Conservation (phyloP, 2,888 invertebrate species). For the Orthonychiurus folsomi region DNA sequence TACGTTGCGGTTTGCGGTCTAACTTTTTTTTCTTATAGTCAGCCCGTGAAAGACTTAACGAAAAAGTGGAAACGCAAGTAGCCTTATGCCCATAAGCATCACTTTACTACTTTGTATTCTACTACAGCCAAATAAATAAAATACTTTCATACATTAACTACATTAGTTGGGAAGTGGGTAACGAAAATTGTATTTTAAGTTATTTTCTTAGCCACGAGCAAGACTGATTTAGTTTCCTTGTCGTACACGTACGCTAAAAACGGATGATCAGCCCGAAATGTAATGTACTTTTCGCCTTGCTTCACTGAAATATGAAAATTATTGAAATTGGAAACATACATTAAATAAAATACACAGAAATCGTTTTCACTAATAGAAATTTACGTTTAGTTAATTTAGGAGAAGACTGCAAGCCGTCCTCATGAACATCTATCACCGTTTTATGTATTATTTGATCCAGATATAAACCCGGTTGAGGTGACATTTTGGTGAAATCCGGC, state of each 20-base stretch:
- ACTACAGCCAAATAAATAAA: no score
- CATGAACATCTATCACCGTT: not conserved
- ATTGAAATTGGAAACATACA: not conserved
- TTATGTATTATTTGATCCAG: slow-evolving; percentile 3
- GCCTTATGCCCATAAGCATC: no score
- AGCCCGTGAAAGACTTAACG: no score
- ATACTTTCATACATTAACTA: no score
- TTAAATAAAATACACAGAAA: not conserved
- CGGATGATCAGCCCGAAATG: slow-evolving; percentile 8
- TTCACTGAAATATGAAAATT: not conserved
- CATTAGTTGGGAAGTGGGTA: no score
- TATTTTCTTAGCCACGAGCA: slow-evolving; percentile 8
- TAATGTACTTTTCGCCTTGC: not conserved
- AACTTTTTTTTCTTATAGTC: no score
- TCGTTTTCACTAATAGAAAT: not conserved
- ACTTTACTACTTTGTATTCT: no score
- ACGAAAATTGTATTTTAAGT: no score
- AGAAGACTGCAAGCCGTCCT: not conserved
- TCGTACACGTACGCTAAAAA: slow-evolving; percentile 9
- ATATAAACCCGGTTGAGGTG: not conserved
- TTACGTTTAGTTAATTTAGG: not conserved
- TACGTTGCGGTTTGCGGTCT: no score
- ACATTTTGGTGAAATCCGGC: not conserved
- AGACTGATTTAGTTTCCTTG: slow-evolving; percentile 2
- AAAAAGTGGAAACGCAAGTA: no score